Conservation (phyloP, 2,113 vertebrate species). For the Sander vitreus region DNA sequence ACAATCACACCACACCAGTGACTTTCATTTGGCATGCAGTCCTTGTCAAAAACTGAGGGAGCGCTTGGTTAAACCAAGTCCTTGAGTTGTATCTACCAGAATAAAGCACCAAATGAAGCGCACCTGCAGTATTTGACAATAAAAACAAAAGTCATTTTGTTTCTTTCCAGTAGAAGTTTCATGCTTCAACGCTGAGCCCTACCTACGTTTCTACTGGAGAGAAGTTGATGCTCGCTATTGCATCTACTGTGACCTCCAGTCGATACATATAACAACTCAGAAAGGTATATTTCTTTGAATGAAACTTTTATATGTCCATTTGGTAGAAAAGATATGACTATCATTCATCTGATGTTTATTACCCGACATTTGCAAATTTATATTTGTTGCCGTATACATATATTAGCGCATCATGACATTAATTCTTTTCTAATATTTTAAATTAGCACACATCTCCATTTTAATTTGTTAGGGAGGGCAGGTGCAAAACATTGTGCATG, state of each 20-base stretch:
- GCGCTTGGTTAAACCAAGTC: constrained; percentile 15
- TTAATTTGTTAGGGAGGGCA: too few species aligned
- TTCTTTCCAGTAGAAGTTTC: constrained; percentile 8
- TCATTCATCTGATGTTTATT: background rate
- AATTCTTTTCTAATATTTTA: background rate
- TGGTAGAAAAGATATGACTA: too few species aligned
- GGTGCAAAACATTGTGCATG: background rate
- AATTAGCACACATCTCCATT: too few species aligned
- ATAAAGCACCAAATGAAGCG: constrained; percentile 23
- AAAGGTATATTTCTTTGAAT: background rate
- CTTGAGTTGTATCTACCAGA: background rate
- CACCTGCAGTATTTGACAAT: constrained; percentile 41
- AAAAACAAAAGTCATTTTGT: background rate
- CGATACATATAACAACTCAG: background rate
- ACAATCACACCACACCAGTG: constrained; percentile 34
- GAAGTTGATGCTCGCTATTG: background rate
- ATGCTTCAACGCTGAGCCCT: constrained; percentile 39
- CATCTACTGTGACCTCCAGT: background rate
- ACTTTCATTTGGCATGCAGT: constrained; percentile 58
- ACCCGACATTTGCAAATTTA: background rate
- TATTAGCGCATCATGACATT: too few species aligned
- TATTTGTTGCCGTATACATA: too few species aligned
- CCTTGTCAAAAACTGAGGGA: constrained; percentile 46
- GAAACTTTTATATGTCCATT: background rate
- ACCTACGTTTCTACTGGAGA: background rate